Percentiles rank a stretch among this genome's conserved stretches.
phyloP scores from a whole-genome alignment of 2,888 invertebrate species.

The Pollenia amentaria region DNA sequence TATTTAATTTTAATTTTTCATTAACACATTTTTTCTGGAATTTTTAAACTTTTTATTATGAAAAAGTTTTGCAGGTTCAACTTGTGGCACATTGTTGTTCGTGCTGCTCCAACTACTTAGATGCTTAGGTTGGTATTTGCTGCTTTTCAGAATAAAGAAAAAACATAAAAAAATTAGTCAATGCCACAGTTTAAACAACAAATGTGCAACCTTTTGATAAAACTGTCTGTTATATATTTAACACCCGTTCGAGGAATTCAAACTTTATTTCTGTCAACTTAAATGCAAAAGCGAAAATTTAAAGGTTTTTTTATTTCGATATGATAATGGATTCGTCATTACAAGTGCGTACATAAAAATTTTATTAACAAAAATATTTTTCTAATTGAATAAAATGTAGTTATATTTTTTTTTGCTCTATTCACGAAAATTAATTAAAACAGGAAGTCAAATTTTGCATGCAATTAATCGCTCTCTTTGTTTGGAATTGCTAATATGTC shows the following conservation, averaged over 20 bases:
- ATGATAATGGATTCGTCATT: slow-evolving; percentile 29
- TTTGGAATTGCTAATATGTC: too few relatives aligned
- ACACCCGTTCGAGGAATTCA: not conserved
- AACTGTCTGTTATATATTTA: slow-evolving; percentile 28
- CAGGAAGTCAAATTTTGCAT: too few relatives aligned
- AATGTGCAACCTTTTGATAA: slow-evolving; percentile 17
- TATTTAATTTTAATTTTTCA: not conserved
- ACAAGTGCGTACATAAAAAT: slow-evolving; percentile 1
- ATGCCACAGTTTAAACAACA: slow-evolving; percentile 36
- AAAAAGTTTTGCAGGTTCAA: not conserved
- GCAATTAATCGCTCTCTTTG: too few relatives aligned
- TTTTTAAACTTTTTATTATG: too few relatives aligned
- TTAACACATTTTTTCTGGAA: not conserved
- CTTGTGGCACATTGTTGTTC: not conserved
- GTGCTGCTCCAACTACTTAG: not conserved
- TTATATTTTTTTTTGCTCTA: too few relatives aligned
- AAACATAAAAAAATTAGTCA: too few relatives aligned
- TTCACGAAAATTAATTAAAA: too few relatives aligned
- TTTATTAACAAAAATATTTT: not conserved
- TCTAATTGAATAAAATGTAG: too few relatives aligned
- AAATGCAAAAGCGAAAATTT: slow-evolving; percentile 32
- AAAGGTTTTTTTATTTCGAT: slow-evolving; percentile 33
- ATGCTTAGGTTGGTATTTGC: not conserved
- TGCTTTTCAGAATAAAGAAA: too few relatives aligned
- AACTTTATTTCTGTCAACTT: slow-evolving; percentile 27